Base-by-base conservation (phyloP, 2,113 vertebrate genomes). In the Grammomys dolichurus region DNA sequence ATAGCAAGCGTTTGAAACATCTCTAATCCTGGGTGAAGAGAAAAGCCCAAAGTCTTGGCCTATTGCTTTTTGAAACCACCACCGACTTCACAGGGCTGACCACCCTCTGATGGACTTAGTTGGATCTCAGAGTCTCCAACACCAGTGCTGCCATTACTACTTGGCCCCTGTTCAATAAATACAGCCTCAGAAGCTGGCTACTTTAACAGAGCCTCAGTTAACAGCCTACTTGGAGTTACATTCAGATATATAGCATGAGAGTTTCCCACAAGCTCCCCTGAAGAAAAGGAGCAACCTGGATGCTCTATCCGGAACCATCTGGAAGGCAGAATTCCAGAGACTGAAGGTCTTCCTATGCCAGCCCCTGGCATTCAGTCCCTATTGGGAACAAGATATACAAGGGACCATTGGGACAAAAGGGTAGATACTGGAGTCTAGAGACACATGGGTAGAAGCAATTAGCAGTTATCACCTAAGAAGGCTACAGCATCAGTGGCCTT, bases 381-480 rank as follows among this genome's bases (percentile, higher is more conserved):
- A 78, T 5, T 26, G 82, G 51, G 4, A 48, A 5, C 13, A 95
- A 95, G 93, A 90, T 26, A 51, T 40, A 76, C 0, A 0, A 13
- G 5, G n/a, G 36, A 36, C 56, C 22, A 63, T 28, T 0, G 0
- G 28, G 76, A 76, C 33, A 56, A 77, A 92, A 89, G 7, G 48
- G 77, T n/a, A 65, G 20, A 46, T 40, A 31, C 54, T 11, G 40
- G 91, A 48, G 6, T 92, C 78, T 70, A n/a, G 76, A n/a, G 65
- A 94, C 87, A 65, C 12, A 48, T 40, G 77, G 60, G 85, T 1
- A 3, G n/a, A 96, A 60, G 63, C 85, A 89, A 87, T 92, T 70
- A 94, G 48, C 65, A 73, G 48, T 26, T 91, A 75, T 89, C 67
- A 90, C 43, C 76, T 89, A 82, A 87, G 75, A 87, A 95, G 87